These are phyloP conservation scores for Halisarca cf. caerulea DNA, from an alignment of 37 sponge, comb jelly and placozoan genomes.

Conservation along the genomic window DNA sequence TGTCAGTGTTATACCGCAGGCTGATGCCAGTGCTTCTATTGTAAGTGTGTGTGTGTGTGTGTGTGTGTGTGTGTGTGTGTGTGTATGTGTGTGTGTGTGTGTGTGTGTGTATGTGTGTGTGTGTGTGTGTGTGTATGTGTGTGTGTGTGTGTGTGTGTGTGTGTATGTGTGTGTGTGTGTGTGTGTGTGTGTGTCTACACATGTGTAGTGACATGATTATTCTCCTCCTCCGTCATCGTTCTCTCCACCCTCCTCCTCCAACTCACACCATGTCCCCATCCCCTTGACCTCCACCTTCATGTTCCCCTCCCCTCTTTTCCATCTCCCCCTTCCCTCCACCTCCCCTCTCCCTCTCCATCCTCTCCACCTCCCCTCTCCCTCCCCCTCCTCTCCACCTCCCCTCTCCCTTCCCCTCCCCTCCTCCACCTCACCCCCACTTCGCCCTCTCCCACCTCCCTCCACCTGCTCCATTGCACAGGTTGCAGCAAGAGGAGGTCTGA, in stretches of 20 bases:
- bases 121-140: background rate
- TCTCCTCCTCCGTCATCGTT: background rate
- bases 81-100: background rate
- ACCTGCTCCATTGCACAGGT: background rate
- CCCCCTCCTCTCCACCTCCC: background rate
- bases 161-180: slow-evolving; percentile 6
- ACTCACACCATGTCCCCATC: background rate
- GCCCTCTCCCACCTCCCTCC: background rate
- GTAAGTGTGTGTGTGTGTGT: background rate
- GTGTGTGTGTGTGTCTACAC: slow-evolving; percentile 13
- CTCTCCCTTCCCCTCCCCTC: background rate
- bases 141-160: background rate
- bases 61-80: background rate
- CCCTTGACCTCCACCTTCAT: background rate
- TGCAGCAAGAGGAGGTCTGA: background rate
- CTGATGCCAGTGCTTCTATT: background rate
- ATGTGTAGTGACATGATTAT: background rate
- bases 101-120: background rate
- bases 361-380: background rate
- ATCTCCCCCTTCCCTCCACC: background rate
- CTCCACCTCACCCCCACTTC: background rate
- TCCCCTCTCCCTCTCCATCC: background rate
- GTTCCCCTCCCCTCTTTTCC: background rate
- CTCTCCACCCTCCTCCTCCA: slow-evolving; percentile 12
- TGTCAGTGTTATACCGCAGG: background rate